A percentile compares a stretch with the other conserved stretches of the same genome.
Evolutionary conservation across 2,888 invertebrate species (phyloP).

Genomic region (Aspidiotus rigidus): DNA sequence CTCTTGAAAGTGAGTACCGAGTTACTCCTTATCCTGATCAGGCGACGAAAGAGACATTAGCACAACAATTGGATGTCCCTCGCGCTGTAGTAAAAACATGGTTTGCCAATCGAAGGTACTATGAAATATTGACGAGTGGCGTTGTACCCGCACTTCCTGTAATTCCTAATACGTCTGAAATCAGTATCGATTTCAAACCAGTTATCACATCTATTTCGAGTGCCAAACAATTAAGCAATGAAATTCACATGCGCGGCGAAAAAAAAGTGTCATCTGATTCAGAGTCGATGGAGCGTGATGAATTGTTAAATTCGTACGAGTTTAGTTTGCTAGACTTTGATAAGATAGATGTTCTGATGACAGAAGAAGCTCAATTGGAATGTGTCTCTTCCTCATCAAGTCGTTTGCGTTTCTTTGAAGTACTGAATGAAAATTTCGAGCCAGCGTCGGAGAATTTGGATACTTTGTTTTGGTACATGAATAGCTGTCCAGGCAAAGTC

Average conservation of each 20-base stretch:
- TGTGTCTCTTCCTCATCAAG: neutral
- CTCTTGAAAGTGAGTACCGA: neutral
- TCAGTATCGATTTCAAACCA: neutral
- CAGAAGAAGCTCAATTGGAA: too few species aligned
- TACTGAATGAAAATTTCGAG: conserved; percentile 3
- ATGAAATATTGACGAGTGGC: conserved; percentile 10
- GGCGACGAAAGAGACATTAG: neutral
- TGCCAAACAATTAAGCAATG: neutral
- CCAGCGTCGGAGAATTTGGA: neutral
- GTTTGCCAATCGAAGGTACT: conserved; percentile 16
- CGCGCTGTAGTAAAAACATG: conserved; percentile 2
- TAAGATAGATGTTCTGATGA: too few species aligned
- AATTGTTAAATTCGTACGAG: too few species aligned
- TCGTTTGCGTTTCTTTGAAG: conserved; percentile 13
- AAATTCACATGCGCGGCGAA: too few species aligned
- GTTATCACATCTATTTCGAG: neutral
- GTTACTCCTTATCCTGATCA: conserved; percentile 4
- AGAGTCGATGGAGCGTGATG: too few species aligned
- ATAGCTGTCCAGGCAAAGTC: neutral
- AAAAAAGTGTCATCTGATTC: too few species aligned
- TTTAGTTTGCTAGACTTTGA: too few species aligned
- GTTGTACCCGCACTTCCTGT: neutral
- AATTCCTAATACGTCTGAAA: neutral
- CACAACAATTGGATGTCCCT: neutral
- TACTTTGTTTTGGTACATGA: conserved; percentile 6